Percentiles rank a stretch among this genome's conserved stretches.
Evolutionary conservation across 2,797 vertebrate genomes (phyloP).

Genomic region (Aphelocoma californica): DNA sequence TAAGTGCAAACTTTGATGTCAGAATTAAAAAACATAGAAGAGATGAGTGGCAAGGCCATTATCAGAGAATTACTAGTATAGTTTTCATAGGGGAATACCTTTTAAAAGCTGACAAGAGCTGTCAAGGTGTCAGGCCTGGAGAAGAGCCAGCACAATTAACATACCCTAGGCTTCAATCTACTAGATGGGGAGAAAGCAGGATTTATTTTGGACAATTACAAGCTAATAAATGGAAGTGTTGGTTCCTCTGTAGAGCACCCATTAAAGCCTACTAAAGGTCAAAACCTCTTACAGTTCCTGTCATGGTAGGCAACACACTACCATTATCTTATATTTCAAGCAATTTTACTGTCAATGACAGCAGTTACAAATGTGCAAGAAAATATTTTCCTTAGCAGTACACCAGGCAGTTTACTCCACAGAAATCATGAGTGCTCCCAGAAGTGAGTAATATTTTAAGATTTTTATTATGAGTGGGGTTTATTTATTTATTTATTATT

Average conservation of each 20-base stretch:
- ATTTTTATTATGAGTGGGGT: background rate
- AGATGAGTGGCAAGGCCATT: slow-evolving; percentile 28
- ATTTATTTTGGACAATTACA: slow-evolving; percentile 68
- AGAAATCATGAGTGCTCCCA: background rate
- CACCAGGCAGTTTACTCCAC: background rate
- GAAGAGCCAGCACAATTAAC: slow-evolving; percentile 57
- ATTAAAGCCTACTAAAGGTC: slow-evolving; percentile 60
- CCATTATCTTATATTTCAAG: slow-evolving; percentile 61
- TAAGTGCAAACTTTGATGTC: background rate
- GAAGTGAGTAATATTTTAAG: background rate
- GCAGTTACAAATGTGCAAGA: slow-evolving; percentile 5
- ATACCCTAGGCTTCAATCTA: slow-evolving; percentile 42
- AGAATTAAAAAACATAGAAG: background rate
- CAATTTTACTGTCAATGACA: slow-evolving; percentile 63
- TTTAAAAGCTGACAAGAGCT: slow-evolving; percentile 56
- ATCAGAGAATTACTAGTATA: background rate
- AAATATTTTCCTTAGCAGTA: slow-evolving; percentile 35
- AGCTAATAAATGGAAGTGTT: slow-evolving; percentile 58
- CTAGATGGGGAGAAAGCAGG: background rate
- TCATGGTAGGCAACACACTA: slow-evolving; percentile 31
- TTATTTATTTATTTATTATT: background rate
- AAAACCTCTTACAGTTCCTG: slow-evolving; percentile 39
- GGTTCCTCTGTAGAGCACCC: slow-evolving; percentile 12
- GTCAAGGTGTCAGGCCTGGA: slow-evolving; percentile 56
- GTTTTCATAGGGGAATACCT: slow-evolving; percentile 19